Evolutionary conservation across 1,140 invertebrate species (phyloP), one percentile per base, ranked within the genome.

Genomic region (Potamilus streckersoni): DNA sequence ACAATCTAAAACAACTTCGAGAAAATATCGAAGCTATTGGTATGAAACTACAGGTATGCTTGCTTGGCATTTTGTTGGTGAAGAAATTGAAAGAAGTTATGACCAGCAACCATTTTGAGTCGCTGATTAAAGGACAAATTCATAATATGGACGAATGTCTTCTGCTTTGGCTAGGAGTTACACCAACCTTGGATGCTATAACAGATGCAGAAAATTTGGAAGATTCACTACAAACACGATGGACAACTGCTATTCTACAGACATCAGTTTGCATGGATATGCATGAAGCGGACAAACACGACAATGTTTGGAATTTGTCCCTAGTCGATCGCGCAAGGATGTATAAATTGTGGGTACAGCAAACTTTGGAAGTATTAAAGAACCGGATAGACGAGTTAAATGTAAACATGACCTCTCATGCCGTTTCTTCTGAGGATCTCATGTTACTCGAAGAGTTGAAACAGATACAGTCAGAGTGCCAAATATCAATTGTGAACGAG

Each of bases 1-100:
- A 71, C 16, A 71, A 78, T 17, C 77, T 80, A 63, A 57, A 59
- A 61, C 13, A 17, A 3, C 62, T 74, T 64, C 58, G 79, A 63
- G 19, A 49, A 27, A 59, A 70, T 70, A 76, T 81, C 57, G 77
- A 73, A 66, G 58, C 68, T 19, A 65, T 71, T 8, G 70, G 68
- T 55, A 57, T 23, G 16, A 67, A 71, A n/a, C 55, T 79, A 17
- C 72, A 77, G 65, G 49, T 60, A 20, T 68, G 64, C 2, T 56
- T 59, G 20, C 20, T n/a, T 31, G 57, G 63, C n/a, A 69, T 74
- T 55, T 17, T 76, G 19, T 19, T 65, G n/a, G 78, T 31, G n/a
- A 23, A 58, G 31, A 11, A 57, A 16, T 49, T 71, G 8, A 38
- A 58, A n/a, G 27, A 63, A 61, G 60, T 23, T 27, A 79, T 74